phyloP scores from a whole-genome alignment of 2,797 vertebrate genomes.

The Lepus oiostolus region DNA sequence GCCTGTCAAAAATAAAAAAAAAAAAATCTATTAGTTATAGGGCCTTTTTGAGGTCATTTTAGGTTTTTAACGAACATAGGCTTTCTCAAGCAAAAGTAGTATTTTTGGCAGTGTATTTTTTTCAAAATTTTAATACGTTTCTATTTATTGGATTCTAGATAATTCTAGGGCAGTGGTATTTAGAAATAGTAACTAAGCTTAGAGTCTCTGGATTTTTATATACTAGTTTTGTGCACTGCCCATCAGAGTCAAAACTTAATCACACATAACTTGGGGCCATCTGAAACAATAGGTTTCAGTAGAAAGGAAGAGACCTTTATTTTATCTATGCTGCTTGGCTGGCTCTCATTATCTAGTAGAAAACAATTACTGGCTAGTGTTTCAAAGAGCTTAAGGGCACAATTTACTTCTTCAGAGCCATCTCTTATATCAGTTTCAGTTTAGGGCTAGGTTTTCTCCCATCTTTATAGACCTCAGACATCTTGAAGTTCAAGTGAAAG shows the following conservation, averaged over 20 bases:
- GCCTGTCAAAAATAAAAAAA: too few relatives aligned
- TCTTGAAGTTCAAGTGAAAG: not conserved
- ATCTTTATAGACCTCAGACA: not conserved
- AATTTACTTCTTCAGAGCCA: constrained; percentile 8
- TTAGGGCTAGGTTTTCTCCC: not conserved
- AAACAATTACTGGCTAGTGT: constrained; percentile 42
- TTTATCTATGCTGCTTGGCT: constrained; percentile 20
- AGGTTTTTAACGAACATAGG: not conserved
- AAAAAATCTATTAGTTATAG: not conserved
- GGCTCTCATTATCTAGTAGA: not conserved
- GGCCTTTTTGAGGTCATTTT: not conserved
- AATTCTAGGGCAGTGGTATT: not conserved
- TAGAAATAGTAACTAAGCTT: not conserved
- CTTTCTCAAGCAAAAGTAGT: not conserved
- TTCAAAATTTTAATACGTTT: not conserved
- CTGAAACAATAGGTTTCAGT: constrained; percentile 4
- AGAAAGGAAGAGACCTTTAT: not conserved
- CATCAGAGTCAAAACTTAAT: not conserved
- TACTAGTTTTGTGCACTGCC: not conserved
- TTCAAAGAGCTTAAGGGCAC: constrained; percentile 26
- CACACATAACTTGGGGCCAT: not conserved
- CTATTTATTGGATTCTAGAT: not conserved
- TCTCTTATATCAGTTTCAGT: not conserved
- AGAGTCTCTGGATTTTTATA: not conserved
- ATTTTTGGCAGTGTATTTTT: not conserved